These are phyloP conservation scores for Stegastes partitus DNA, from an alignment of 2,113 vertebrate genomes.

Conservation along the genomic window DNA sequence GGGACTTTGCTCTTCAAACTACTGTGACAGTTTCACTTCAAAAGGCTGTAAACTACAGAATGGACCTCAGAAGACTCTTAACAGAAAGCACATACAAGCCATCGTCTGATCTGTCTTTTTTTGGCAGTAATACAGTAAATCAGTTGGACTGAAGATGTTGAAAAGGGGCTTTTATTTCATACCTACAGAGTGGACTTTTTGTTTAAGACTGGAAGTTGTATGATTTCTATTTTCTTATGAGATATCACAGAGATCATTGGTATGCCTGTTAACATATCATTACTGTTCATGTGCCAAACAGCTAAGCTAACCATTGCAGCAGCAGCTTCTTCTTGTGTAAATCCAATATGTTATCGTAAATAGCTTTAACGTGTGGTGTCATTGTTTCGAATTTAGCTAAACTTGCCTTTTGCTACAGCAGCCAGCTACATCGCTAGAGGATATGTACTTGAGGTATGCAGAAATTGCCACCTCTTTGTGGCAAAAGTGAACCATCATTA, in stretches of 20 bases:
- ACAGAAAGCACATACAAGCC: constrained; percentile 39
- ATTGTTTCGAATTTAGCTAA: background rate
- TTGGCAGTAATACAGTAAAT: constrained; percentile 8
- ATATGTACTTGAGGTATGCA: background rate
- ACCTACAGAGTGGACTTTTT: constrained; percentile 25
- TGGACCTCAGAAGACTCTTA: constrained; percentile 36
- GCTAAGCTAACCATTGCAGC: constrained; percentile 27
- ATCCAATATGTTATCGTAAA: background rate
- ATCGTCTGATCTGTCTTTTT: constrained; percentile 21
- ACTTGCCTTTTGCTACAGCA: background rate
- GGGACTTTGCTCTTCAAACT: constrained; percentile 15
- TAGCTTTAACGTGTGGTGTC: constrained; percentile 13
- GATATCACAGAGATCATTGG: constrained; percentile 17
- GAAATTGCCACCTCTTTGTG: constrained; percentile 6
- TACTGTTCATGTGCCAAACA: constrained; percentile 71
- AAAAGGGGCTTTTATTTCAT: constrained; percentile 30
- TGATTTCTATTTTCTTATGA: constrained; percentile 74
- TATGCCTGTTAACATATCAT: constrained; percentile 55
- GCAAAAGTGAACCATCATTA: background rate
- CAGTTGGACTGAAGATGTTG: constrained; percentile 8
- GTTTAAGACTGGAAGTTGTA: constrained; percentile 35
- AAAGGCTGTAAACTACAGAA: constrained; percentile 27
- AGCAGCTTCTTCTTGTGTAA: constrained; percentile 29
- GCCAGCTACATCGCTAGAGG: background rate
- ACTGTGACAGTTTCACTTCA: constrained; percentile 32